phyloP scores from a whole-genome alignment of 2,888 invertebrate species.

The Dioctria rufipes region DNA sequence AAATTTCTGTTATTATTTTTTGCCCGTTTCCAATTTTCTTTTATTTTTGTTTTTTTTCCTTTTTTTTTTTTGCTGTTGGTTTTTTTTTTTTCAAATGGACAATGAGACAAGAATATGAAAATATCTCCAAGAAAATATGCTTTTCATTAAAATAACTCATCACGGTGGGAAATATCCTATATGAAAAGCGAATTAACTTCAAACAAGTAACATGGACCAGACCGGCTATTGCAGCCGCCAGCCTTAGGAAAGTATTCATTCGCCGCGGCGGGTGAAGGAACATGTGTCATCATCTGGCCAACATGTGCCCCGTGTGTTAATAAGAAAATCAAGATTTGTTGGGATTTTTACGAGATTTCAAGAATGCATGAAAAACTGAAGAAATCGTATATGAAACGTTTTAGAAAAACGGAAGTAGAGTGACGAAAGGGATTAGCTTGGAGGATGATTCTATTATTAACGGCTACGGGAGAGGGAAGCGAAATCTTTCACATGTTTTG shows the following conservation, averaged over 20 bases:
- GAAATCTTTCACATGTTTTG: too few relatives aligned
- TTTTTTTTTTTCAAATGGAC: constrained; percentile 25
- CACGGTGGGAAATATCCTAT: background rate
- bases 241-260: background rate
- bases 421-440: background rate
- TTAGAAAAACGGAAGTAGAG: background rate
- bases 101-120: constrained; percentile 37
- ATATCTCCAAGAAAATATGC: constrained; percentile 48
- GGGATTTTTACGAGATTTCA: background rate
- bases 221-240: background rate
- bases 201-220: too few relatives aligned
- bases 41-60: background rate
- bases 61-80: constrained; percentile 14
- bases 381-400: background rate
- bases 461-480: too few relatives aligned
- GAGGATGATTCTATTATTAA: background rate
- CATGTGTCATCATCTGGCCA: constrained; percentile 49
- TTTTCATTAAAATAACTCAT: constrained; percentile 49
- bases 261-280: constrained; percentile 14
- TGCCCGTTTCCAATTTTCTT: constrained; percentile 26
- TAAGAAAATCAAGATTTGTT: background rate
- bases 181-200: constrained; percentile 33
- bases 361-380: background rate
- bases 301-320: constrained; percentile 42
- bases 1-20: constrained; percentile 13